These are phyloP conservation scores for Phoenoteleia sp. DNA, from an alignment of 2,888 invertebrate genomes.

Conservation along the genomic window DNA sequence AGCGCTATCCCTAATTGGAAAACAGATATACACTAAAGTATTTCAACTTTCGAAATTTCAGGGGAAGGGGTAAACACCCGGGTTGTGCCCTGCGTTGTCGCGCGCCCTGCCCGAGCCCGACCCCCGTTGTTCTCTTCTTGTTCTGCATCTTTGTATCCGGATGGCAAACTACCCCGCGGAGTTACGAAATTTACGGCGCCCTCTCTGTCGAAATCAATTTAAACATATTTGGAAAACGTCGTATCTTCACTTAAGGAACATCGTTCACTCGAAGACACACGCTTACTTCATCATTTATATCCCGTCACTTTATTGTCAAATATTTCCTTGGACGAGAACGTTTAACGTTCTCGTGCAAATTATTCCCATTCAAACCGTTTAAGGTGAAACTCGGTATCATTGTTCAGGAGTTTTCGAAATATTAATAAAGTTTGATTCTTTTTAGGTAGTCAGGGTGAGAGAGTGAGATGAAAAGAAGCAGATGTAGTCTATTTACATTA, in stretches of 20 bases:
- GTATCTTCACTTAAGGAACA: slow-evolving; percentile 47
- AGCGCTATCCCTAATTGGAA: slow-evolving; percentile 39
- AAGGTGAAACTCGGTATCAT: slow-evolving; percentile 51
- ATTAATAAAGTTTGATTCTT: slow-evolving; percentile 45
- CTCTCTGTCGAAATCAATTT: slow-evolving; percentile 77
- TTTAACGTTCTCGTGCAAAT: slow-evolving; percentile 53
- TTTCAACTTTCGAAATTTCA: slow-evolving; percentile 52
- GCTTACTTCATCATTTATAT: slow-evolving; percentile 53
- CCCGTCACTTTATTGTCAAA: slow-evolving; percentile 63
- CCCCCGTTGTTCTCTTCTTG: slow-evolving; percentile 62
- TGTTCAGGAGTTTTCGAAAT: slow-evolving; percentile 33
- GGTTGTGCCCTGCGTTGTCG: slow-evolving; percentile 46
- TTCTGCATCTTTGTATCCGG: slow-evolving; percentile 62
- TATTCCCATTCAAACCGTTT: slow-evolving; percentile 33
- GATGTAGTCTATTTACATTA: too few species aligned
- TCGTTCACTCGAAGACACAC: slow-evolving; percentile 51
- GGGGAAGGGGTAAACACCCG: slow-evolving; percentile 67
- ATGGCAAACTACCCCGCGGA: slow-evolving; percentile 79
- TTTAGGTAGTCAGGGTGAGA: neutral
- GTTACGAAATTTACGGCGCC: slow-evolving; percentile 80
- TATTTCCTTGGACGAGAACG: slow-evolving; percentile 38
- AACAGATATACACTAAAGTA: slow-evolving; percentile 37
- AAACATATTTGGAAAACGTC: slow-evolving; percentile 78
- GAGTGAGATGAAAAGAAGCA: too few species aligned
- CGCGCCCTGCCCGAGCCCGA: slow-evolving; percentile 62